phyloP scores from a whole-genome alignment of 1,140 invertebrate species.

The Propsilocerus akamusi region DNA sequence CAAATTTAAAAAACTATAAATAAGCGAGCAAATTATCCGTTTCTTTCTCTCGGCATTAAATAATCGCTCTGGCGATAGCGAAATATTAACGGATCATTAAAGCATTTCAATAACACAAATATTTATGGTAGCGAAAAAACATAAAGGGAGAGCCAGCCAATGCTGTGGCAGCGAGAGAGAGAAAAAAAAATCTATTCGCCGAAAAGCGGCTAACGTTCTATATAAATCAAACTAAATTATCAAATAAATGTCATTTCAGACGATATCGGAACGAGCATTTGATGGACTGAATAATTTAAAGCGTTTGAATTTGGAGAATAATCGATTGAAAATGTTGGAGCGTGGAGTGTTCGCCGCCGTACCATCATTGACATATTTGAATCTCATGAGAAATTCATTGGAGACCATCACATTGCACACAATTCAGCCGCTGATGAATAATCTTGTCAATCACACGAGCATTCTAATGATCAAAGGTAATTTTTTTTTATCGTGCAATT shows the following conservation, averaged over 20 bases:
- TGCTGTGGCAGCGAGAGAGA: too few species aligned
- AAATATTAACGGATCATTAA: background rate
- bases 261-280: conserved; percentile 48
- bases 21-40: background rate
- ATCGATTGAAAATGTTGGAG: conserved; percentile 43
- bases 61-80: too few species aligned
- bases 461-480: conserved; percentile 58
- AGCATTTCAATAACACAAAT: background rate
- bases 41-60: background rate
- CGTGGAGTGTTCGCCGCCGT: conserved; percentile 42
- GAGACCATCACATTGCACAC: conserved; percentile 50
- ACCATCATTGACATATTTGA: conserved; percentile 41
- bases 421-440: conserved; percentile 48
- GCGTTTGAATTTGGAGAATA: conserved; percentile 47
- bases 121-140: too few species aligned
- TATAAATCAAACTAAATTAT: too few species aligned
- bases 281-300: conserved; percentile 44
- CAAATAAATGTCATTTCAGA: conserved; percentile 26
- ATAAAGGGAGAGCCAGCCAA: too few species aligned
- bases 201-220: too few species aligned
- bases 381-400: conserved; percentile 50
- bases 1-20: background rate
- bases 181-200: too few species aligned
- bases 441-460: conserved; percentile 48
- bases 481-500: too few species aligned